Evolutionary conservation across 1,140 invertebrate species (phyloP).

Genomic region (Nebria ingens): DNA sequence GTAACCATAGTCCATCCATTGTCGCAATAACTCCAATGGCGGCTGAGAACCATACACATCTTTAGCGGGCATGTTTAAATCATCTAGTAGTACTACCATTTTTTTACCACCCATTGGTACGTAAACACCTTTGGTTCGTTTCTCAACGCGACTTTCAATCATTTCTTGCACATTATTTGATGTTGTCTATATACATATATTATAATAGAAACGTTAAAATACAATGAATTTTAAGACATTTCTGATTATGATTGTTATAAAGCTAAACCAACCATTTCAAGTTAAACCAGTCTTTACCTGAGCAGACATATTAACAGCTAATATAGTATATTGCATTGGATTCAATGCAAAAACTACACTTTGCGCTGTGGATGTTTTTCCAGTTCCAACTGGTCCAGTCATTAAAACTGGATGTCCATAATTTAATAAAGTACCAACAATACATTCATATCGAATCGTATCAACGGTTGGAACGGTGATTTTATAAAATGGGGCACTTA

Average conservation of each 20-base stretch:
- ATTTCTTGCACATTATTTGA: constrained; percentile 65
- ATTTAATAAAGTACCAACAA: constrained; percentile 50
- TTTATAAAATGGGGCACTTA: constrained; percentile 63
- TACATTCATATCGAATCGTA: constrained; percentile 65
- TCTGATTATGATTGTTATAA: not conserved
- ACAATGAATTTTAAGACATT: not conserved
- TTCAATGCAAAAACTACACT: constrained; percentile 54
- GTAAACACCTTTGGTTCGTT: constrained; percentile 71
- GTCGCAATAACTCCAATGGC: constrained; percentile 70
- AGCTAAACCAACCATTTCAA: constrained; percentile 18
- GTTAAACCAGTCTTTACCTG: constrained; percentile 37
- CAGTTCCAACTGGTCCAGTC: constrained; percentile 69
- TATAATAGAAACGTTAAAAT: not conserved
- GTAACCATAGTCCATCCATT: constrained; percentile 79
- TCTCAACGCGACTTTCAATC: constrained; percentile 71
- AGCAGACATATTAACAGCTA: constrained; percentile 77
- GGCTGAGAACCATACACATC: constrained; percentile 78
- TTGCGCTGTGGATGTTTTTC: constrained; percentile 67
- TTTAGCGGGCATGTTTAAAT: constrained; percentile 84
- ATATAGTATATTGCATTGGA: constrained; percentile 47
- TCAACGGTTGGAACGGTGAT: constrained; percentile 76
- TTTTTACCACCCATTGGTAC: constrained; percentile 64
- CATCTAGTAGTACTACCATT: constrained; percentile 76
- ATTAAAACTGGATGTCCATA: constrained; percentile 58
- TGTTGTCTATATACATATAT: constrained; percentile 45